Percentiles rank a stretch among this genome's conserved stretches.
Evolutionary conservation across 2,888 invertebrate species (phyloP).

Genomic region (Azorinus chamasolen): DNA sequence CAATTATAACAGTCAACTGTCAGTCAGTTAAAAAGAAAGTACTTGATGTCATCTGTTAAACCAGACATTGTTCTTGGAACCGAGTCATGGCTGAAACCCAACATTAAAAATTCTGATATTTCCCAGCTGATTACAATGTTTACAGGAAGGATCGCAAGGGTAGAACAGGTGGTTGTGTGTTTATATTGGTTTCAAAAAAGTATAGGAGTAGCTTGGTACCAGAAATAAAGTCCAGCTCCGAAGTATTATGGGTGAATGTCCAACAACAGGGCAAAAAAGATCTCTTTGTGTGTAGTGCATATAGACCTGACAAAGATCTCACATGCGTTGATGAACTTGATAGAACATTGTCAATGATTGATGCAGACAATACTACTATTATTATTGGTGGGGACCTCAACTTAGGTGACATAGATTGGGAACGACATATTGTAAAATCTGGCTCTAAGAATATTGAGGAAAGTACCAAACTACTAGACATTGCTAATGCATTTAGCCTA

Average conservation of each 20-base stretch:
- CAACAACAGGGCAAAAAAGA: constrained; percentile 26
- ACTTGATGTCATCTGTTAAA: constrained; percentile 20
- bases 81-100: constrained; percentile 41
- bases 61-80: constrained; percentile 37
- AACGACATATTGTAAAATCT: background rate
- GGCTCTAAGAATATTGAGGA: constrained; percentile 9
- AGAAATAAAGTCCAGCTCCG: constrained; percentile 33
- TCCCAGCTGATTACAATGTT: constrained; percentile 30
- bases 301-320: constrained; percentile 11
- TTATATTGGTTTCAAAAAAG: constrained; percentile 32
- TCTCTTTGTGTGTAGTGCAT: constrained; percentile 20
- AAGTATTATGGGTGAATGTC: constrained; percentile 30
- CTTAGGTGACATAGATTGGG: constrained; percentile 21
- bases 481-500: constrained; percentile 9
- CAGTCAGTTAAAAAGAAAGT: constrained; percentile 16
- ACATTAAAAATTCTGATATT: constrained; percentile 37
- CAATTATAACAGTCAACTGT: constrained; percentile 15
- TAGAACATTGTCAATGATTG: constrained; percentile 4
- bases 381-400: constrained; percentile 20
- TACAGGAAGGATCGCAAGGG: constrained; percentile 28
- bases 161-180: constrained; percentile 34
- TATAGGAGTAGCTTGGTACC: background rate
- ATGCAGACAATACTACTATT: background rate
- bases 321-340: constrained; percentile 5
- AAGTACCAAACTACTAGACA: constrained; percentile 17